Evolutionary conservation across 2,888 invertebrate species (phyloP), one percentile per base, ranked within the genome.

Genomic region (Plagodis pulveraria): DNA sequence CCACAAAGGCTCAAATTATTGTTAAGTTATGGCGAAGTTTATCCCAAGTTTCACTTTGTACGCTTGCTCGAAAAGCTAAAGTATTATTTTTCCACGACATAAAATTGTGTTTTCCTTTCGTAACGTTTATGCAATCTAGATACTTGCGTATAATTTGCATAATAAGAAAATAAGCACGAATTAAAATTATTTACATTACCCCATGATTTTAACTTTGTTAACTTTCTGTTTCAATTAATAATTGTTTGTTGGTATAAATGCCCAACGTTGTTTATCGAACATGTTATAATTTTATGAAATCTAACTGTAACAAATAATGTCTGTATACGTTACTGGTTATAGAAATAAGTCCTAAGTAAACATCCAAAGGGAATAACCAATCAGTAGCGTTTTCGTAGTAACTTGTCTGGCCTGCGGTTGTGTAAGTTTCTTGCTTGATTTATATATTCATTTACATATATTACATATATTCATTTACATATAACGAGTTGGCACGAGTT

Each of bases 41-140:
- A 51, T 44, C 44, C 44, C 51, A 32, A 44, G 44, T 51, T 51
- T 38, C 10, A 51, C n/a, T 44, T 51, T 6, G 41, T 36, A 40
- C 46, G 22, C 4, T 22, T 46, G 22, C 12, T 44, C 32, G n/a
- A 51, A 38, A 10, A 6, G 43, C 32, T 44, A 35, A 44, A 44
- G 44, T 51, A 51, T 51, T 51, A 36, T 36, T 32, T 44, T 51
- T 44, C 42, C 22, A 32, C 12, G 32, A 36, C 44, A 22, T 41
- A 38, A 41, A 42, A 12, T 11, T 35, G 9, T 40, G 11, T 49
- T 49, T 40, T 40, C 5, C 1, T 22, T 8, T 38, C 33, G 22
- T 7, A 12, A 11, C 22, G 33, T 34, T 10, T 6, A 11, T 36
- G 36, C 33, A 12, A 48, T 48, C 8, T 36, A 38, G 22, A 36